Base-by-base conservation (phyloP, 2,888 invertebrate genomes). In the Acronicta alni region DNA sequence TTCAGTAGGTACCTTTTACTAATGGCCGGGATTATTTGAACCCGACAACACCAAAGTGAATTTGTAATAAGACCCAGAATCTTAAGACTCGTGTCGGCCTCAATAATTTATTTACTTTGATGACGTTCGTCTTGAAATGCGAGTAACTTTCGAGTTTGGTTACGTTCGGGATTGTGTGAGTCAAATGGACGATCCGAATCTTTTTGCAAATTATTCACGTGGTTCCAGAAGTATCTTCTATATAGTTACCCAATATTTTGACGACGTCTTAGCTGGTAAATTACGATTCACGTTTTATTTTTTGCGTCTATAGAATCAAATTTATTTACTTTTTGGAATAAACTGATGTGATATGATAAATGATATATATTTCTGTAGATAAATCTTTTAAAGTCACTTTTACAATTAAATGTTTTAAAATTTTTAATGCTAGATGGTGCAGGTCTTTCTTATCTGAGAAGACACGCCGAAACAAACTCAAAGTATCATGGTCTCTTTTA, bases 81-180 rank as follows among this genome's bases (percentile, higher is more conserved):
- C 86, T 87, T 85, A 83, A 85, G 85, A 77, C 82, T 81, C 82
- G 85, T 81, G 82, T 85, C 77, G 82, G 82, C 79, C 68, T 84
- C 81, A 81, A 86, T 89, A 87, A 90, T 88, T 89, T 88, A 89
- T 89, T 88, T 84, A 81, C 82, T 81, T 84, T 83, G 81, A 80
- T 76, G 81, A 84, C 81, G 79, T 77, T 83, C 73, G 67, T 66
- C 68, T 65, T 61, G 75, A 64, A 72, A 74, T 72, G 59, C 63
- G 68, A 75, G 75, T 70, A 70, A 69, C 72, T 73, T 75, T 69
- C 56, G 65, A 83, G 73, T 78, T 80, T 69, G 53, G 69, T 67
- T 66, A 58, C 47, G 62, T 74, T 75, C 80, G 60, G 71, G 70
- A 75, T 71, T 75, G 67, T 74, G 52, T 78, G 57, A 64, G 56